Conservation (phyloP, 2,888 invertebrate species). For the Colletes collaris region DNA sequence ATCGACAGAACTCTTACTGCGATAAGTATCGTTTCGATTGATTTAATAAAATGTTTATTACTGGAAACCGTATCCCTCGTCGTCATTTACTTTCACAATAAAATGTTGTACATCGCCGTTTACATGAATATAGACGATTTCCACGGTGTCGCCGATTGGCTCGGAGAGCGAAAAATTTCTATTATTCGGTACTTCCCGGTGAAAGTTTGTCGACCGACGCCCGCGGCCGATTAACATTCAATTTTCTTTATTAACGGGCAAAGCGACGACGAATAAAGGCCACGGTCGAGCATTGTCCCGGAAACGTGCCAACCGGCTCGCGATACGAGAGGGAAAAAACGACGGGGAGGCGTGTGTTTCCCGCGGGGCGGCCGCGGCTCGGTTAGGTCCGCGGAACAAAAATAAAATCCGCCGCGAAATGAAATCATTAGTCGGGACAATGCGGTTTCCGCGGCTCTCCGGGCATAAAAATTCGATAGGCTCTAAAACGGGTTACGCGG, state of each 20-base stretch:
- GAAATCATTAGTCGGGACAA: slow-evolving; percentile 40
- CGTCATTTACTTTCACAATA: too few species aligned
- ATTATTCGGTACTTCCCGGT: too few species aligned
- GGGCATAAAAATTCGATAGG: slow-evolving; percentile 27
- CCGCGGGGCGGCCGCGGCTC: neutral
- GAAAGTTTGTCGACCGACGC: too few species aligned
- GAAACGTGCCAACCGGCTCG: neutral
- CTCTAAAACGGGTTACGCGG: slow-evolving; percentile 27
- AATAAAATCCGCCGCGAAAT: slow-evolving; percentile 27
- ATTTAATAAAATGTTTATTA: slow-evolving; percentile 66
- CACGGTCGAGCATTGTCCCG: neutral
- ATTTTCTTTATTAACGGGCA: neutral
- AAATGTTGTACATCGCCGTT: too few species aligned
- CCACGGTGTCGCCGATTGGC: too few species aligned
- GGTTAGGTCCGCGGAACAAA: neutral
- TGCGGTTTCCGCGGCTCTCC: slow-evolving; percentile 5
- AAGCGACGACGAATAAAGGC: neutral
- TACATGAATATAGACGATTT: too few species aligned
- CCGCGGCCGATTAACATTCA: neutral
- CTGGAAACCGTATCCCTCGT: slow-evolving; percentile 1
- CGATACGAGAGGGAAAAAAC: neutral
- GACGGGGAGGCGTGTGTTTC: neutral
- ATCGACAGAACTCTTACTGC: slow-evolving; percentile 42
- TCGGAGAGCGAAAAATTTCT: too few species aligned
- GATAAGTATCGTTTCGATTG: slow-evolving; percentile 56